Conservation (phyloP, 2,113 vertebrate species). For the Tachysurus fulvidraco region DNA sequence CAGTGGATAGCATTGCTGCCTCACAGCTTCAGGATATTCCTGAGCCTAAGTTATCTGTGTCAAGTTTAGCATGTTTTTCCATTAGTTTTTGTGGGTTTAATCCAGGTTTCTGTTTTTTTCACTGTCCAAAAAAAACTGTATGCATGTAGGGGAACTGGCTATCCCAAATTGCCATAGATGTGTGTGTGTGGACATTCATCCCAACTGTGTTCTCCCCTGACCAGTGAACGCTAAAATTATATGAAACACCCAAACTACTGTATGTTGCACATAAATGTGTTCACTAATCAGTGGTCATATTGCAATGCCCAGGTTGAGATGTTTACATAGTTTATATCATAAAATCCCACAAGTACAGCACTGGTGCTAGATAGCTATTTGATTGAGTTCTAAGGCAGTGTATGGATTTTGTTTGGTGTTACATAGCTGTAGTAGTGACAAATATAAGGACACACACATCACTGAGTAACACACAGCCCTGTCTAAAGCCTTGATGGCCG, state of each 20-base stretch:
- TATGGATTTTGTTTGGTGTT: conserved; percentile 50
- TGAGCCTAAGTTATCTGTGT: background rate
- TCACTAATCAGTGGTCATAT: background rate
- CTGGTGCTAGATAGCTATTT: conserved; percentile 62
- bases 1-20: background rate
- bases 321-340: conserved; percentile 21
- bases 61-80: background rate
- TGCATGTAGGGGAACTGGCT: background rate
- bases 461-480: conserved; percentile 37
- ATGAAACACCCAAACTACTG: no score
- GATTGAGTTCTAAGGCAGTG: conserved; percentile 59
- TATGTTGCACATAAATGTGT: background rate
- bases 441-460: conserved; percentile 38
- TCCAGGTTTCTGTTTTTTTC: no score
- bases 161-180: background rate
- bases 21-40: background rate
- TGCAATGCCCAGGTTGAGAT: background rate
- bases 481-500: conserved; percentile 39
- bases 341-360: conserved; percentile 42
- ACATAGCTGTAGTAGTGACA: conserved; percentile 50
- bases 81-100: background rate
- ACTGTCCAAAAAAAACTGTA: no score
- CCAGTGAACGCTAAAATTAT: background rate
- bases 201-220: background rate
- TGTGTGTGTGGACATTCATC: background rate